Evolutionary conservation across 2,113 vertebrate species (phyloP), one percentile per base, ranked within the genome.

Genomic region (Neotragus moschatus): DNA sequence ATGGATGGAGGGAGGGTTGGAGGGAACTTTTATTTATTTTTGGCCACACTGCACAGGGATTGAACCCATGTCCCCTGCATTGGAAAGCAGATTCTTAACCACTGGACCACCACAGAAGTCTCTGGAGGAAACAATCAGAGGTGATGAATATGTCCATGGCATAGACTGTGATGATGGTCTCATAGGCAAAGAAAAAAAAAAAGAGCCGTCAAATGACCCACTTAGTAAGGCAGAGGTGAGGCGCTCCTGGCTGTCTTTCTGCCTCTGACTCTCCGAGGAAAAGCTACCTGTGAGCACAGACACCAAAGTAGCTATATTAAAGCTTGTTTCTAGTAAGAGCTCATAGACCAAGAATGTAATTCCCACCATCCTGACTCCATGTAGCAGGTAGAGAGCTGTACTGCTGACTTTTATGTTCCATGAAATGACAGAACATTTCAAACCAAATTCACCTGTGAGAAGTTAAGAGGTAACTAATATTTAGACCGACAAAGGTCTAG

Each of bases 361-460:
- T 19, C 8, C 21, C 13, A 49, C 49, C 26, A 93, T 53, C 19
- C 14, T 53, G n/a, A 55, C 93, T 90, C 39, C 30, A 90, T 84
- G 47, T 2, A 19, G 7, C 70, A 28, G 0, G 1, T 10, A 90
- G 80, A 96, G 26, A 89, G 11, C 36, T 55, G 17, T 0, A 61
- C 16, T 94, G 0, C 13, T 80, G 80, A 96, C 87, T 92, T 94
- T 61, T 70, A 93, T 51, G 33, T 84, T 84, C 86, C 81, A 90
- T 26, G 55, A 94, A 66, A 77, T 81, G 86, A 92, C 6, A n/a
- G 30, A 56, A 47, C 8, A 89, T 86, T 96, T 63, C 33, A 97
- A 90, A 66, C 7, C 30, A 89, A 85, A 90, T 4, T 87, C 23
- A 96, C 56, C 28, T 70, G 94, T 58, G 14, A 97, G 96, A 98